These are phyloP conservation scores for Pachydiplax longipennis DNA, from an alignment of 2,888 invertebrate species.

Conservation along the genomic window DNA sequence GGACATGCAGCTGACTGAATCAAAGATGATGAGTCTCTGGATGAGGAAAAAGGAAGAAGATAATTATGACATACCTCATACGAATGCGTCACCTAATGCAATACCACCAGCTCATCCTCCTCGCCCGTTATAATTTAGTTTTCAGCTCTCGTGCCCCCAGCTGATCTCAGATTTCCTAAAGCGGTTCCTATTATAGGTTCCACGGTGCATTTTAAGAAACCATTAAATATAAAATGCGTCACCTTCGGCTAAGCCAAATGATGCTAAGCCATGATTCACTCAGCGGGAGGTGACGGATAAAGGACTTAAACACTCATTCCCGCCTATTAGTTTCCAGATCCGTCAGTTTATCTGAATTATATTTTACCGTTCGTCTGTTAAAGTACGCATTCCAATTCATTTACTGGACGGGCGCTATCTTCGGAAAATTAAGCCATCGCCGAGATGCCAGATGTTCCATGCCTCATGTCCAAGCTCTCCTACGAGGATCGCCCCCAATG, in stretches of 20 bases:
- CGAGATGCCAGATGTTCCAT: neutral
- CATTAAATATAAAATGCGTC: neutral
- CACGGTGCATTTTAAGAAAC: neutral
- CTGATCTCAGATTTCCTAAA: neutral
- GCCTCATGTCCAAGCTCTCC: neutral
- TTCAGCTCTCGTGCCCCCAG: neutral
- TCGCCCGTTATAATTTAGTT: neutral
- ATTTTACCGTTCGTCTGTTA: neutral
- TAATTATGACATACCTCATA: neutral
- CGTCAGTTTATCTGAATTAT: neutral
- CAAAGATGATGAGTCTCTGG: too few relatives aligned
- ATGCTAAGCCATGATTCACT: neutral
- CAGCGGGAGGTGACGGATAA: neutral
- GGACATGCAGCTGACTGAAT: too few relatives aligned
- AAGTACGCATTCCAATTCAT: neutral
- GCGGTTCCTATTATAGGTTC: neutral
- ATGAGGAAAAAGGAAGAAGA: too few relatives aligned
- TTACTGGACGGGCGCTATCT: neutral
- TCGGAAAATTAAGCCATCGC: neutral
- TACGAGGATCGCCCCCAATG: neutral
- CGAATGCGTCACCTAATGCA: neutral
- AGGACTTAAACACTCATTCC: neutral
- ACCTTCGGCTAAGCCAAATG: neutral
- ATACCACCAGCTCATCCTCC: neutral
- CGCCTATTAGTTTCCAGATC: neutral